Evolutionary conservation across 1,140 invertebrate genomes (phyloP).

Genomic region (Eulimnadia texana): DNA sequence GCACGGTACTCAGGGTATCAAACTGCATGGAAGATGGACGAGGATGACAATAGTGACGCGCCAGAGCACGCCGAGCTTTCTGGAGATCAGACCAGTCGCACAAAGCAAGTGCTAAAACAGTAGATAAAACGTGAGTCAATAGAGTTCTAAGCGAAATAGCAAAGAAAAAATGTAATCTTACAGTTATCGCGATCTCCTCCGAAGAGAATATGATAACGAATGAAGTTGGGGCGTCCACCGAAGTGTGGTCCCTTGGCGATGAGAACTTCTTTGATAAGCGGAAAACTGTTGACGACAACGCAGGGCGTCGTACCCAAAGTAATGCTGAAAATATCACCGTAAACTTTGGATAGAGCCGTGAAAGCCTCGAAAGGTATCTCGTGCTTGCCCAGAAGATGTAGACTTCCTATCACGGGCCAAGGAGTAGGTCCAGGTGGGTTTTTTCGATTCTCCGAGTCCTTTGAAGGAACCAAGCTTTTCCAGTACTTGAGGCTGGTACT

Average conservation of each 20-base stretch:
- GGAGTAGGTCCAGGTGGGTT: constrained; percentile 40
- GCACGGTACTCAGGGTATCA: constrained; percentile 19
- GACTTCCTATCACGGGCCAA: constrained; percentile 52
- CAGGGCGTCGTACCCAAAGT: constrained; percentile 51
- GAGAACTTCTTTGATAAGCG: constrained; percentile 58
- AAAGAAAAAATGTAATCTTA: constrained; percentile 35
- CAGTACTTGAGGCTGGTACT: neutral
- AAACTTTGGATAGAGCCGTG: constrained; percentile 45
- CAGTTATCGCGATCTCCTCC: constrained; percentile 49
- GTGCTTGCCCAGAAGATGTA: constrained; percentile 46
- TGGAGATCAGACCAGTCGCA: constrained; percentile 74
- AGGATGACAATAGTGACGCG: constrained; percentile 12
- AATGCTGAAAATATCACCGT: constrained; percentile 60
- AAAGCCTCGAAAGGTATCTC: constrained; percentile 57
- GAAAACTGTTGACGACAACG: constrained; percentile 58
- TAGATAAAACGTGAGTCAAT: constrained; percentile 2
- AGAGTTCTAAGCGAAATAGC: constrained; percentile 1
- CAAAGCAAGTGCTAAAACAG: constrained; percentile 55
- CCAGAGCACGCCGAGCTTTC: constrained; percentile 56
- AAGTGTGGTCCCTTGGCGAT: constrained; percentile 64
- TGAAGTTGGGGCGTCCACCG: constrained; percentile 62
- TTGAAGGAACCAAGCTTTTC: neutral
- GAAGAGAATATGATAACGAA: constrained; percentile 49
- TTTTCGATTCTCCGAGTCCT: neutral
- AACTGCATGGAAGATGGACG: constrained; percentile 16